phyloP scores from a whole-genome alignment of 2,797 vertebrate genomes.

The Anguilla megastoma region DNA sequence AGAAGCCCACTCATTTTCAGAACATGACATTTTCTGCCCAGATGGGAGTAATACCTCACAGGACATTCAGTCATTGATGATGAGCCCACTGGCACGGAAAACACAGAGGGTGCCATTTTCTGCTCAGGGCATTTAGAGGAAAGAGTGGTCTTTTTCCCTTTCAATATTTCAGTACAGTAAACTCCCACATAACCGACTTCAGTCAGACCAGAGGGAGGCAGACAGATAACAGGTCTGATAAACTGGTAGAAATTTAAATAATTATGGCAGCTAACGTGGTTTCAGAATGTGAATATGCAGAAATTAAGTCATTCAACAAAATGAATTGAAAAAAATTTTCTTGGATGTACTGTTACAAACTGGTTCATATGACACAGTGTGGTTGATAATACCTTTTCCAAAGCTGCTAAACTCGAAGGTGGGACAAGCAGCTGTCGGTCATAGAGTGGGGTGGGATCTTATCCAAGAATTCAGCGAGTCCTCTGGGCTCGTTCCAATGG shows the following conservation, averaged over 20 bases:
- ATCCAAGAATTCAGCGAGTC: too few species aligned
- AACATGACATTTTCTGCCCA: not conserved
- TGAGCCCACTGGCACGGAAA: not conserved
- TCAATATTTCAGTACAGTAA: not conserved
- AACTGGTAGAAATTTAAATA: not conserved
- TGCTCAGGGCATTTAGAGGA: not conserved
- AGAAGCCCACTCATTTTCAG: not conserved
- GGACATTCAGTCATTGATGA: not conserved
- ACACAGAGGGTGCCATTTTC: not conserved
- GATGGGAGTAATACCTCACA: not conserved
- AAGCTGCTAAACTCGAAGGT: too few species aligned
- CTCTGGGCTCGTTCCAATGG: too few species aligned
- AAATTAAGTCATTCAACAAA: too few species aligned
- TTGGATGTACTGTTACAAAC: too few species aligned
- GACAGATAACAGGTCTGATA: not conserved
- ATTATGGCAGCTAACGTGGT: not conserved
- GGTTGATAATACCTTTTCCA: too few species aligned
- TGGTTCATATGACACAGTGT: too few species aligned
- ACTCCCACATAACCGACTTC: not conserved
- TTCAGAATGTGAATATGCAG: not conserved
- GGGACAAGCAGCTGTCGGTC: too few species aligned
- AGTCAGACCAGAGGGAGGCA: not conserved
- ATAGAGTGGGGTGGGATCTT: too few species aligned
- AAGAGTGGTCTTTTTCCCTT: constrained; percentile 9
- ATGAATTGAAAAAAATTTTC: too few species aligned